These are phyloP conservation scores for Drosophila kohkoa DNA, from an alignment of 1,140 invertebrate genomes.

Conservation along the genomic window DNA sequence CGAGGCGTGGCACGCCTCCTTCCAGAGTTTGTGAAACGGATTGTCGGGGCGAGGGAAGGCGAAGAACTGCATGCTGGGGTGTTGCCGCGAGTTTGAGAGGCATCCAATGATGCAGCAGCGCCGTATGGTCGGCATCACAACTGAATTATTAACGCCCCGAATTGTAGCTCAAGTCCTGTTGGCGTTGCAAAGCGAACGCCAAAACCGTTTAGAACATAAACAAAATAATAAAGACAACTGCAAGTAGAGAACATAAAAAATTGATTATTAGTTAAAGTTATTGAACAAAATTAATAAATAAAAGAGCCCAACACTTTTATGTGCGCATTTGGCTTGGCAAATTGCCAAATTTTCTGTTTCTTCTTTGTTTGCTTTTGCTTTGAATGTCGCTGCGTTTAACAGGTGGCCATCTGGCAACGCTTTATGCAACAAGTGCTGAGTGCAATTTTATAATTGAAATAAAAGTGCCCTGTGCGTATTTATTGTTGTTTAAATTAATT, in stretches of 20 bases:
- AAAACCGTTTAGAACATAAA: conserved; percentile 49
- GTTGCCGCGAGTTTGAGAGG: conserved; percentile 76
- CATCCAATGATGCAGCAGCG: conserved; percentile 82
- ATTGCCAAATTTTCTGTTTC: too few species aligned
- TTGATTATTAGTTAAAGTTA: not conserved
- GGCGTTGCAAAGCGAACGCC: conserved; percentile 74
- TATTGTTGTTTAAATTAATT: too few species aligned
- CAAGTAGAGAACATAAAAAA: conserved; percentile 21
- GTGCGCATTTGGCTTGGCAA: too few species aligned
- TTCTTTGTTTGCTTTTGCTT: too few species aligned
- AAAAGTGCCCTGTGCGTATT: too few species aligned
- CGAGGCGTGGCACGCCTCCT: conserved; percentile 79
- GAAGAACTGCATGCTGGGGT: conserved; percentile 80
- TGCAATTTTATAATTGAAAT: too few species aligned
- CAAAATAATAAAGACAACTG: conserved; percentile 44
- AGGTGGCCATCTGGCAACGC: too few species aligned
- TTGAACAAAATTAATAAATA: not conserved
- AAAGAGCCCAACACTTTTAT: too few species aligned
- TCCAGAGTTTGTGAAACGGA: conserved; percentile 78
- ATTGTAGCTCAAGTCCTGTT: conserved; percentile 53
- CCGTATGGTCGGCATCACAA: conserved; percentile 78
- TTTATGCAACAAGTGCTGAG: too few species aligned
- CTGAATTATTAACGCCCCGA: conserved; percentile 62
- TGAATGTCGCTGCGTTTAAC: too few species aligned
- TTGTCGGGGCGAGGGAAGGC: conserved; percentile 79